Evolutionary conservation across 2,797 vertebrate genomes (phyloP), one percentile per base, ranked within the genome.

Genomic region (Ciconia nigra): DNA sequence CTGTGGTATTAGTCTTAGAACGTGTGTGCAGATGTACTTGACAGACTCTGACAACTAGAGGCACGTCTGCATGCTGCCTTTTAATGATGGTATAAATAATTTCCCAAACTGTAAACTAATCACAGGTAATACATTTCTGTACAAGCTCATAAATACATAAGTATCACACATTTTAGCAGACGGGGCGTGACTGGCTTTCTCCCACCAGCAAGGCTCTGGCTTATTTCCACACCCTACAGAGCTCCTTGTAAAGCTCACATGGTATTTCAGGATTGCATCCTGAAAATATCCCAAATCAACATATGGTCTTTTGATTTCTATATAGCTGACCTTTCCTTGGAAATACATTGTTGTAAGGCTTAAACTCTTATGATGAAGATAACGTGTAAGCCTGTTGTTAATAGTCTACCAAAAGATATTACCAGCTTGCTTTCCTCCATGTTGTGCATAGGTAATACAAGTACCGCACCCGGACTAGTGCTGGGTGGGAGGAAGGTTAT

Each of bases 11-110:
- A 44, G 47, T 39, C 44, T 66, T 37, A 25, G 4, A 17, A 18
- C 0, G 0, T 7, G 12, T 12, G 29, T 69, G 46, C 28, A 35
- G 66, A 12, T n/a, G 49, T 24, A 39, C 49, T 54, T 11, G 11
- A 93, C 67, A 87, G 78, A 96, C 69, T 76, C 77, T 49, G 49
- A 78, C 83, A 61, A 51, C 20, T 4, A 22, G 24, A 85, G 28
- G 61, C 74, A 81, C 1, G 7, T 92, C 65, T 44, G 88, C 80
- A 77, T 93, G 80, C 93, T 96, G 42, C 31, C 25, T 70, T 96
- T 96, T 96, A 97, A 92, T 97, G 26, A 52, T 11, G 29, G 33
- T 29, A 94, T 84, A 87, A 96, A 89, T 94, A 80, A 67, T 26
- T 91, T 81, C 71, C 59, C 54, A 85, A 42, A 77, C 58, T 61